These are phyloP conservation scores for Trochalopteron elliotii DNA, from an alignment of 2,113 vertebrate genomes.

Conservation along the genomic window DNA sequence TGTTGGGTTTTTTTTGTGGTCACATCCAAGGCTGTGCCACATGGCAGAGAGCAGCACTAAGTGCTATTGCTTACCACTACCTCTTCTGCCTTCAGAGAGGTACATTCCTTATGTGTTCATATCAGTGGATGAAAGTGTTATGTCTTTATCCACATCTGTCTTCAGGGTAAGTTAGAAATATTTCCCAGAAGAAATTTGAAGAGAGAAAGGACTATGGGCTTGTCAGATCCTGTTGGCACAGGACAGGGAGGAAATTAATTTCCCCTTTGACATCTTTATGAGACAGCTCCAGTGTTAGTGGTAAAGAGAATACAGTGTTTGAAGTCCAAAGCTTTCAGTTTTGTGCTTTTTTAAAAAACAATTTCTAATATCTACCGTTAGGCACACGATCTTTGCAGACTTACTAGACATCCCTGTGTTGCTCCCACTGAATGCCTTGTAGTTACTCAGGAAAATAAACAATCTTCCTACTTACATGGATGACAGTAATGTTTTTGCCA, in stretches of 20 bases:
- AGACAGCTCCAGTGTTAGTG: neutral
- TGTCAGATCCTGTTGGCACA: neutral
- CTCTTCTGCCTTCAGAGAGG: neutral
- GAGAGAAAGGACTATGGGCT: neutral
- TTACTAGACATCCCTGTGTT: neutral
- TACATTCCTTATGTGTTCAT: neutral
- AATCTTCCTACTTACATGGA: neutral
- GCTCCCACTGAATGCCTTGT: neutral
- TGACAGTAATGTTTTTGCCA: neutral
- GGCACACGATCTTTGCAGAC: neutral
- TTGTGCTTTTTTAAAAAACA: neutral
- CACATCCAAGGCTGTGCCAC: neutral
- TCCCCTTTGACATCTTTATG: neutral
- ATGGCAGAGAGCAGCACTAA: neutral
- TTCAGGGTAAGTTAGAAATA: neutral
- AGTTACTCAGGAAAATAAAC: neutral
- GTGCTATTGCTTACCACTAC: neutral
- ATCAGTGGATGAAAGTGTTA: neutral
- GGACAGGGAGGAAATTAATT: neutral
- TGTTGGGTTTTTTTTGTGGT: no score
- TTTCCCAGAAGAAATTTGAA: neutral
- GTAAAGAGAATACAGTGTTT: neutral
- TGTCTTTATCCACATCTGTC: neutral
- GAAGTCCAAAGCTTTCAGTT: neutral
- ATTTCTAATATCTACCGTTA: neutral